Conservation (phyloP, 2,888 invertebrate species). For the Muschampia plurimacula region DNA sequence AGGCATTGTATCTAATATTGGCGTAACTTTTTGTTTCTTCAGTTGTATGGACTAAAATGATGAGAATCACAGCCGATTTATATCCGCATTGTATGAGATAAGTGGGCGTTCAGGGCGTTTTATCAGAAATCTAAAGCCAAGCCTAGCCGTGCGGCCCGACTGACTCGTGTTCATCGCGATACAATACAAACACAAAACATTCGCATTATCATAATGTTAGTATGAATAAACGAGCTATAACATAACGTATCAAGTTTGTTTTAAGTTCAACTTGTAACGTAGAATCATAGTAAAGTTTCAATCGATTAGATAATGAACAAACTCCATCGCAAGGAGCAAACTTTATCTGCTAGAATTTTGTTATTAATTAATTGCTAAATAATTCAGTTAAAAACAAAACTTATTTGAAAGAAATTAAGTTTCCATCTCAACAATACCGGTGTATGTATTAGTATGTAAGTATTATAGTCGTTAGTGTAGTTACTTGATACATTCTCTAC, state of each 20-base stretch:
- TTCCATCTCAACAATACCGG: too few relatives aligned
- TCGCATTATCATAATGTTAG: slow-evolving; percentile 33
- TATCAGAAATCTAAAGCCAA: slow-evolving; percentile 59
- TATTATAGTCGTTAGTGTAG: too few relatives aligned
- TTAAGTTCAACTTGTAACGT: slow-evolving; percentile 15
- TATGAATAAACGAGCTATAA: slow-evolving; percentile 13
- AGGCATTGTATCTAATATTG: not conserved
- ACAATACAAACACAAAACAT: slow-evolving; percentile 26
- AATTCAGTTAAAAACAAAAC: too few relatives aligned
- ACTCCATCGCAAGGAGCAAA: not conserved
- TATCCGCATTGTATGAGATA: slow-evolving; percentile 61
- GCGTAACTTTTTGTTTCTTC: slow-evolving; percentile 4
- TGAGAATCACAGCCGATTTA: slow-evolving; percentile 67
- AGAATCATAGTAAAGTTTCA: not conserved
- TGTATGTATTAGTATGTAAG: too few relatives aligned
- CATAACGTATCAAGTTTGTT: not conserved
- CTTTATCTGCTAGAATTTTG: not conserved
- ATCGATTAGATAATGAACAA: not conserved
- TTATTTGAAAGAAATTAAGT: too few relatives aligned
- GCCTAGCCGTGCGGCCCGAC: slow-evolving; percentile 49
- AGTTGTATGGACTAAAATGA: slow-evolving; percentile 46
- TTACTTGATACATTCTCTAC: too few relatives aligned
- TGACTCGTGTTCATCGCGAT: slow-evolving; percentile 35
- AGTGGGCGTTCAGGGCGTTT: slow-evolving; percentile 53
- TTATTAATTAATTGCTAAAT: not conserved